A percentile compares a stretch with the other conserved stretches of the same genome.
phyloP scores from a whole-genome alignment of 2,113 vertebrate species.

The Perca flavescens region DNA sequence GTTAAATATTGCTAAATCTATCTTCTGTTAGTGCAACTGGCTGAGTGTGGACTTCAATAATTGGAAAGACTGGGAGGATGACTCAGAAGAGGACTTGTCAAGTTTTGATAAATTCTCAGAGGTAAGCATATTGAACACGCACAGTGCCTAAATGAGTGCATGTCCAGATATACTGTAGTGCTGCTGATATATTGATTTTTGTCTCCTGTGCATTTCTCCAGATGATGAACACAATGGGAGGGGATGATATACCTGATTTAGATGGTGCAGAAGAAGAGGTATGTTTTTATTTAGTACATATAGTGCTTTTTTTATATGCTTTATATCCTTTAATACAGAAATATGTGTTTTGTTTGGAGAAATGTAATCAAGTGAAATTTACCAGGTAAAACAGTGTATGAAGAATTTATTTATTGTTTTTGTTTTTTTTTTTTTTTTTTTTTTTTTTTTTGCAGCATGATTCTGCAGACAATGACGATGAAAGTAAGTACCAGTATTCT shows the following conservation, averaged over 20 bases:
- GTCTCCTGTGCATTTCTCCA: conserved; percentile 64
- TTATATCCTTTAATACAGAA: neutral
- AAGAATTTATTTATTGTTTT: conserved; percentile 33
- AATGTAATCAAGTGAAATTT: neutral
- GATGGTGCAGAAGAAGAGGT: conserved; percentile 91
- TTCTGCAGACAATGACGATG: conserved; percentile 95
- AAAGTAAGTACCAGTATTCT: conserved; percentile 86
- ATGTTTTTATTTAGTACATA: neutral
- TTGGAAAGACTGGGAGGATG: conserved; percentile 99
- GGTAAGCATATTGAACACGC: conserved; percentile 74
- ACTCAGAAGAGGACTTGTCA: conserved; percentile 97
- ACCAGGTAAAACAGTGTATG: neutral
- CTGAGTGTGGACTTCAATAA: conserved; percentile 99
- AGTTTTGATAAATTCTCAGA: conserved; percentile 98
- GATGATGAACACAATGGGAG: conserved; percentile 99
- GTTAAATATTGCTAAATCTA: neutral
- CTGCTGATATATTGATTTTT: conserved; percentile 11
- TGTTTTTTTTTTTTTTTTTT: conserved; percentile 49
- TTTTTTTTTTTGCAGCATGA: conserved; percentile 84
- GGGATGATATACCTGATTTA: conserved; percentile 96
- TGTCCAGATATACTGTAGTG: neutral
- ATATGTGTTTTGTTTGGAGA: neutral
- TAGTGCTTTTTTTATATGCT: neutral
- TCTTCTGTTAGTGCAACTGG: conserved; percentile 90
- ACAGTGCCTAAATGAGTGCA: neutral